Evolutionary conservation across 2,888 invertebrate genomes (phyloP).

Genomic region (Cyclophora albipunctata): DNA sequence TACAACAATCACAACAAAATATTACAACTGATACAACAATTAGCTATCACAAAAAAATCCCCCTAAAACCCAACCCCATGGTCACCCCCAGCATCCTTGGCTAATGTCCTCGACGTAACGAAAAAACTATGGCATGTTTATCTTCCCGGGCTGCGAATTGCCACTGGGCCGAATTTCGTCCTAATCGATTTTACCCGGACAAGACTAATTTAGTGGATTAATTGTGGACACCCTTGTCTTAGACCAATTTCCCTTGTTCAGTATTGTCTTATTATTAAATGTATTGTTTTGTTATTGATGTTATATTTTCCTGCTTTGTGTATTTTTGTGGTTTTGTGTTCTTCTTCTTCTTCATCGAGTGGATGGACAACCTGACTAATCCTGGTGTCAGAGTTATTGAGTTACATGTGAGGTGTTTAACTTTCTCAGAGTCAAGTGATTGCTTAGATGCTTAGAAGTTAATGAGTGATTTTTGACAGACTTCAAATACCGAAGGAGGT

Average conservation of each 20-base stretch:
- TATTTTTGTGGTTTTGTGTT: not conserved
- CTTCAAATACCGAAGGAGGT: no score
- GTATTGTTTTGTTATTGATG: slow-evolving; percentile 15
- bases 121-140: slow-evolving; percentile 72
- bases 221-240: slow-evolving; percentile 68
- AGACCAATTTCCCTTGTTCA: slow-evolving; percentile 66
- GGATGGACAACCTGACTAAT: no score
- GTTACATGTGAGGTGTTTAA: no score
- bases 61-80: slow-evolving; percentile 14
- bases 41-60: slow-evolving; percentile 15
- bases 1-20: not conserved
- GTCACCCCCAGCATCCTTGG: slow-evolving; percentile 62
- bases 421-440: no score
- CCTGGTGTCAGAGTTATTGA: no score
- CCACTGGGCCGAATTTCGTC: slow-evolving; percentile 38
- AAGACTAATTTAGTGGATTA: slow-evolving; percentile 71
- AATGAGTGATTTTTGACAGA: no score
- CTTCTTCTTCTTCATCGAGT: not conserved
- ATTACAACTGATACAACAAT: no score
- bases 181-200: slow-evolving; percentile 72
- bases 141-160: slow-evolving; percentile 65
- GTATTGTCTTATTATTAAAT: slow-evolving; percentile 33
- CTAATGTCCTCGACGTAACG: slow-evolving; percentile 71
- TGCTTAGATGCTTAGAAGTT: no score
- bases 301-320: not conserved